phyloP scores from a whole-genome alignment of 1,140 invertebrate species.

The Patella vulgata region DNA sequence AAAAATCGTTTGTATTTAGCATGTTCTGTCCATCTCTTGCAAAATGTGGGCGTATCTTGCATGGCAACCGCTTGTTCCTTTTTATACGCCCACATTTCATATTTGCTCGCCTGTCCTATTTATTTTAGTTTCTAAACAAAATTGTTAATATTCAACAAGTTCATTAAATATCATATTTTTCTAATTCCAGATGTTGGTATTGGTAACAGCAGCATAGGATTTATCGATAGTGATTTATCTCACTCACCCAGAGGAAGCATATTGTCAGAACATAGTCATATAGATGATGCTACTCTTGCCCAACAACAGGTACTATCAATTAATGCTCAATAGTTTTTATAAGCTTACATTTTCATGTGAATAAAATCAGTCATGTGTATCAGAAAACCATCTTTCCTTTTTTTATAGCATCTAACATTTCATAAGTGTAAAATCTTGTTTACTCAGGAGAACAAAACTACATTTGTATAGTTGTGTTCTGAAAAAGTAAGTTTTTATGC shows the following conservation, averaged over 20 bases:
- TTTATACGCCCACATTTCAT: neutral
- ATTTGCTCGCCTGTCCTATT: neutral
- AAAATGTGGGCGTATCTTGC: no score
- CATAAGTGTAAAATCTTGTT: no score
- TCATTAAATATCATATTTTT: neutral
- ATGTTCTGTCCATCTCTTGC: no score
- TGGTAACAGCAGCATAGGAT: slow-evolving; percentile 42
- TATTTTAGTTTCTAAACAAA: slow-evolving; percentile 1
- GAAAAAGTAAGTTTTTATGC: no score
- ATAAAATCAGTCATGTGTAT: no score
- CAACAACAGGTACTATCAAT: slow-evolving; percentile 58
- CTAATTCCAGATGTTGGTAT: slow-evolving; percentile 50
- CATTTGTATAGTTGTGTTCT: no score
- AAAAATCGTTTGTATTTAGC: no score
- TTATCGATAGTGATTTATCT: slow-evolving; percentile 48
- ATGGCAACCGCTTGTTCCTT: neutral
- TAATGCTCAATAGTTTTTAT: no score
- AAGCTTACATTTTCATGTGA: no score
- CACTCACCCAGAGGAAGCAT: slow-evolving; percentile 28
- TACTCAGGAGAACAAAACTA: no score
- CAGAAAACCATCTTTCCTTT: no score
- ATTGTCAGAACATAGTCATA: slow-evolving; percentile 17
- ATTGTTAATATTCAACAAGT: neutral
- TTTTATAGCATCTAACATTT: no score
- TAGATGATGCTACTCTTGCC: slow-evolving; percentile 54